These are phyloP conservation scores for Drosophila neotestacea DNA, from an alignment of 2,888 invertebrate species.

Conservation along the genomic window DNA sequence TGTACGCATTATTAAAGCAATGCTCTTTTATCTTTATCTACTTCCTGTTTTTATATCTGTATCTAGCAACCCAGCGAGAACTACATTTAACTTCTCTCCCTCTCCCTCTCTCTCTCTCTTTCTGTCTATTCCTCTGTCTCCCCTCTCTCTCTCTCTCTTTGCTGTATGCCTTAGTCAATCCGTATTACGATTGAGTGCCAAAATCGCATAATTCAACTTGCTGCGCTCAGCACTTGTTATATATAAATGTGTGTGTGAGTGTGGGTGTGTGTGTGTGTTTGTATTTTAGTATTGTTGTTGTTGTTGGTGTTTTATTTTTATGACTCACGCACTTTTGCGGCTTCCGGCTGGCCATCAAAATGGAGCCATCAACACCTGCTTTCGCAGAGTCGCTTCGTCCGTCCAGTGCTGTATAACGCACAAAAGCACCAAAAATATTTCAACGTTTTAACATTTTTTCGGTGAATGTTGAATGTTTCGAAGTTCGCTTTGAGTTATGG, in stretches of 20 bases:
- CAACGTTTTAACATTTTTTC: conserved; percentile 28
- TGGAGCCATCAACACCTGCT: conserved; percentile 79
- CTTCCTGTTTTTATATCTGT: conserved; percentile 2
- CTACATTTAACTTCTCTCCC: conserved; percentile 24
- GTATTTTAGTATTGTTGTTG: conserved; percentile 11
- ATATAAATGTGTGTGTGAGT: conserved; percentile 13
- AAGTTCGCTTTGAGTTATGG: conserved; percentile 75
- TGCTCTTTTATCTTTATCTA: conserved; percentile 23
- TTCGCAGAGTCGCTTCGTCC: conserved; percentile 29
- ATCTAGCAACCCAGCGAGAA: conserved; percentile 19
- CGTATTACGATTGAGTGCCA: conserved; percentile 69
- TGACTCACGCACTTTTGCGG: conserved; percentile 80
- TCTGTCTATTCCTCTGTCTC: not conserved
- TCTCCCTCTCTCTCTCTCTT: not conserved
- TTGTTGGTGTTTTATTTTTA: conserved; percentile 69
- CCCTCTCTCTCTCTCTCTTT: conserved; percentile 3
- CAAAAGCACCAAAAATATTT: conserved; percentile 26
- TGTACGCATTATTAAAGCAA: conserved; percentile 23
- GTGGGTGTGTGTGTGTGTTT: conserved; percentile 12
- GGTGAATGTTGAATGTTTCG: conserved; percentile 36
- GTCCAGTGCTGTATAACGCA: conserved; percentile 49
- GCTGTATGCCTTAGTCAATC: conserved; percentile 19
- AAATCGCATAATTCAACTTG: conserved; percentile 76
- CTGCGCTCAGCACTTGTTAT: conserved; percentile 37
- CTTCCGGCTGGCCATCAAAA: conserved; percentile 78